Evolutionary conservation across 2,797 vertebrate genomes (phyloP).

Genomic region (Semotilus atromaculatus): DNA sequence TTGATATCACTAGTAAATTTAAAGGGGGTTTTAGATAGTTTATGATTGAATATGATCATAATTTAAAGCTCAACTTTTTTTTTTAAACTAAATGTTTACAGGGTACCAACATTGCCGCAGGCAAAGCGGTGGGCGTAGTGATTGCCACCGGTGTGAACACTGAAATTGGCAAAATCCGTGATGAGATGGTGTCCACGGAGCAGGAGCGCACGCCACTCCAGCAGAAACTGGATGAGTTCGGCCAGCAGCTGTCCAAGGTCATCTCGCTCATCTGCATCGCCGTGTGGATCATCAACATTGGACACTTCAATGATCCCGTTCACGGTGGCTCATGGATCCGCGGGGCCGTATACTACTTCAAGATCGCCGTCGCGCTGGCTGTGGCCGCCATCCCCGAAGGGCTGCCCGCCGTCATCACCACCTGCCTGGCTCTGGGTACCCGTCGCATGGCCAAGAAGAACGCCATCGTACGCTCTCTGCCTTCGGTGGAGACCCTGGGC

Average conservation of each 20-base stretch:
- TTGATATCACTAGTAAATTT: not conserved
- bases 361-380: conserved; percentile 95
- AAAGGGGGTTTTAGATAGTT: not conserved
- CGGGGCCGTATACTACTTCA: conserved; percentile 98
- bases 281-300: conserved; percentile 99
- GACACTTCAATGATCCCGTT: conserved; percentile 97
- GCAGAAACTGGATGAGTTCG: conserved; percentile 97
- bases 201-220: conserved; percentile 97
- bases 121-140: conserved; percentile 96
- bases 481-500: conserved; percentile 96
- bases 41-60: not conserved
- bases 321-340: conserved; percentile 98
- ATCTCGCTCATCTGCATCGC: conserved; percentile 97
- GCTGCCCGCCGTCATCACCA: conserved; percentile 97
- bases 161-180: conserved; percentile 97
- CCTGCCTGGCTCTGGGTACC: conserved; percentile 96
- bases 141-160: conserved; percentile 93
- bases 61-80: not conserved
- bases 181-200: conserved; percentile 96
- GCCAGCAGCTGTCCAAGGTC: conserved; percentile 97
- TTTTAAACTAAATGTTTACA: conserved; percentile 57
- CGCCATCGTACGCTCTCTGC: conserved; percentile 94
- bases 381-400: conserved; percentile 97
- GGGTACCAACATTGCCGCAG: conserved; percentile 98
- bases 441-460: conserved; percentile 99